Evolutionary conservation across 2,113 vertebrate species (phyloP).

Genomic region (Festucalex cinctus): DNA sequence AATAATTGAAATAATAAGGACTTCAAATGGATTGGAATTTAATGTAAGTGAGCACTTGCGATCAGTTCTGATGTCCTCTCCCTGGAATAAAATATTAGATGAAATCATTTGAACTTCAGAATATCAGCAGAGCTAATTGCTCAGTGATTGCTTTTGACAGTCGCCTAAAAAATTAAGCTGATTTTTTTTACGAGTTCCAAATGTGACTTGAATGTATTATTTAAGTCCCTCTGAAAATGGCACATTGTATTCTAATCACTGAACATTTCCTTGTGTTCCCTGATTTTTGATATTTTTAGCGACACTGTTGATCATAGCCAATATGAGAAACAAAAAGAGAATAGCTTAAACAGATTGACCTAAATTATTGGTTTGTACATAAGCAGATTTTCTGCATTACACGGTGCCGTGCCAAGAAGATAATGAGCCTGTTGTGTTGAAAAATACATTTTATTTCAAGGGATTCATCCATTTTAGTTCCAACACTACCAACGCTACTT

Average conservation of each 20-base stretch:
- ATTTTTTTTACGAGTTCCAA: background rate
- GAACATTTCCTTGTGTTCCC: background rate
- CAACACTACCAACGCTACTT: constrained; percentile 21
- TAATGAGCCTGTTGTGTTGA: constrained; percentile 38
- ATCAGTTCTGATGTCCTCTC: constrained; percentile 46
- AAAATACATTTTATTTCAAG: constrained; percentile 32
- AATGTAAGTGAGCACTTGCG: constrained; percentile 25
- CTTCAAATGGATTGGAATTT: constrained; percentile 51
- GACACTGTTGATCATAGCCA: background rate
- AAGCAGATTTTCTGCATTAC: constrained; percentile 41
- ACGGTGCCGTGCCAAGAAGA: constrained; percentile 29
- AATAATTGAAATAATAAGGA: constrained; percentile 72
- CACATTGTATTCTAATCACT: background rate
- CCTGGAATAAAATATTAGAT: constrained; percentile 31
- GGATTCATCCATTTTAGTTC: constrained; percentile 21
- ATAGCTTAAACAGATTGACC: constrained; percentile 25
- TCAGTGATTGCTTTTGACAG: constrained; percentile 18
- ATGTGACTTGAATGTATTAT: background rate
- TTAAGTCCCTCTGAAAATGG: background rate
- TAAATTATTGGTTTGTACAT: constrained; percentile 33
- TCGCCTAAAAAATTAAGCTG: background rate
- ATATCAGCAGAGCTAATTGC: background rate
- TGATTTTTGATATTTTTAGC: background rate
- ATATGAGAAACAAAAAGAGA: constrained; percentile 8
- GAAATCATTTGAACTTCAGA: constrained; percentile 4